Base-by-base conservation (phyloP, 2,113 vertebrate genomes). In the Turnix velox region DNA sequence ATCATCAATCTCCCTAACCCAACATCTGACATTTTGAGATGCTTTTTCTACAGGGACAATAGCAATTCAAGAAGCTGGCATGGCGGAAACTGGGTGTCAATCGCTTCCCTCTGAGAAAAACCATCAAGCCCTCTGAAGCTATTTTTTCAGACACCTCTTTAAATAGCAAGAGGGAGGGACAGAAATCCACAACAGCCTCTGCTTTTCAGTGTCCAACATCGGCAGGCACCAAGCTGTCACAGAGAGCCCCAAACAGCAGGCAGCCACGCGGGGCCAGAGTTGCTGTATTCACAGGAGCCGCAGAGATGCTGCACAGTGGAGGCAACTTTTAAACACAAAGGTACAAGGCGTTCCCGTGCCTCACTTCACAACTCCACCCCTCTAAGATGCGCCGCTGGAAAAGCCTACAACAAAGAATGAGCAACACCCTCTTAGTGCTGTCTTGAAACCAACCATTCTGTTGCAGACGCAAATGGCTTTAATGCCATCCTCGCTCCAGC, bases 381-480 rank as follows among this genome's bases (percentile, higher is more conserved):
- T 23, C 0, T 4, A 25, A 45, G 20, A 45, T 1, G 27, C 76
- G 24, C 49, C 52, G 28, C 35, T 12, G 62, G 52, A 86, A 61
- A 16, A 63, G 39, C 8, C 65, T 51, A 37, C 24, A 58, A 51
- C 33, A 54, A 62, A 78, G 57, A 74, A 57, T 3, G 54, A 42
- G 46, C 46, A 72, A 28, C 25, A 39, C 20, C 3, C 0, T 6
- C n/a, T 52, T 28, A 42, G 11, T 0, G 6, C 2, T 33, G n/a
- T 33, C 51, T 30, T 51, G 42, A 87, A 52, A 54, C 12, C 42
- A 80, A 22, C 46, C 65, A 14, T 48, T 39, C 52, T 42, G 10
- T 54, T 78, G 33, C 23, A 59, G 65, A 52, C 13, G 24, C n/a
- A 76, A 76, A 68, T 1, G 3, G 12, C 35, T 72, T 61, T 49